Conservation (phyloP, 2,888 invertebrate genomes). For the Ormyrus pomaceus region DNA sequence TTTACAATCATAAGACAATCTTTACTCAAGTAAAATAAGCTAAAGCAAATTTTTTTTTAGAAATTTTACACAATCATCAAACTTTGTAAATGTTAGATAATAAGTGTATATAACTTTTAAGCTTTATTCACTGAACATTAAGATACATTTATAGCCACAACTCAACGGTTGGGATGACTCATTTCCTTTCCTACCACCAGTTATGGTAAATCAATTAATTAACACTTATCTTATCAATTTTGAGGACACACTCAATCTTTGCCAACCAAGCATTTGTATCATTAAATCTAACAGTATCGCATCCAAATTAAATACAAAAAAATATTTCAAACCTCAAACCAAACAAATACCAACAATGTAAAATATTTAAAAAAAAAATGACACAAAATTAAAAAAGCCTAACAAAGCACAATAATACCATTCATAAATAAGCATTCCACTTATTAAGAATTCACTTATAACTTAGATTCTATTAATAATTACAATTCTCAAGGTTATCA, state of each 20-base stretch:
- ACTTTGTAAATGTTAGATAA: no score
- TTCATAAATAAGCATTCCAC: not conserved
- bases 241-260: not conserved
- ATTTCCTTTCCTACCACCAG: conserved; percentile 13
- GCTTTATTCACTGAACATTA: no score
- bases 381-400: no score
- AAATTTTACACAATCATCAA: no score
- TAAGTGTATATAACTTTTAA: no score
- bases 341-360: no score
- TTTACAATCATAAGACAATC: not conserved
- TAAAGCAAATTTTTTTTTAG: not conserved
- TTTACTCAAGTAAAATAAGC: not conserved
- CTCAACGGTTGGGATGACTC: conserved; percentile 24
- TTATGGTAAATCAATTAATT: conserved; percentile 13
- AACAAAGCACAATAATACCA: not conserved
- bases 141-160: not conserved
- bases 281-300: not conserved
- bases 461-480: conserved; percentile 14
- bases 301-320: no score
- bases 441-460: not conserved
- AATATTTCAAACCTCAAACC: no score
- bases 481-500: conserved; percentile 1
- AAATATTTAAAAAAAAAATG: no score
- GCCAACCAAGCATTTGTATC: not conserved
- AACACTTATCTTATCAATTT: conserved; percentile 29